phyloP scores from a whole-genome alignment of 2,113 vertebrate genomes.

The Tragelaphus buxtoni region DNA sequence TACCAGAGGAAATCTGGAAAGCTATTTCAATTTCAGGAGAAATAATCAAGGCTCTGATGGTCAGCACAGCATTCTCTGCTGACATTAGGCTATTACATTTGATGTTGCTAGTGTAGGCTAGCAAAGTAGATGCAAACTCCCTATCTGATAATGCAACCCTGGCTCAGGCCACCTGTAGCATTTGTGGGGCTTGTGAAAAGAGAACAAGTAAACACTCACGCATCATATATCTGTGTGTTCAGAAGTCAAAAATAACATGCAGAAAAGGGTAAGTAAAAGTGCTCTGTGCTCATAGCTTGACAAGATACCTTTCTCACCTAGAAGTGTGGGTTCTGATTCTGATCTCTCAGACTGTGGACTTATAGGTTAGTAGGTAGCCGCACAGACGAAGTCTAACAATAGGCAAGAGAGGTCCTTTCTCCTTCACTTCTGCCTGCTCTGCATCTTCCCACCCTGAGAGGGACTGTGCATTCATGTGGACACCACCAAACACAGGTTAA shows the following conservation, averaged over 20 bases:
- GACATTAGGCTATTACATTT: background rate
- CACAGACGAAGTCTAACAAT: background rate
- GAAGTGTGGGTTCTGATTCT: background rate
- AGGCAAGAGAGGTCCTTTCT: background rate
- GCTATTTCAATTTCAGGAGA: background rate
- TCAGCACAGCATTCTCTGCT: background rate
- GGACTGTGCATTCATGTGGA: background rate
- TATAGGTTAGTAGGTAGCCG: background rate
- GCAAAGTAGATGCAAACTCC: background rate
- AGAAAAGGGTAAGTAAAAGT: background rate
- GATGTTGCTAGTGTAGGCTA: background rate
- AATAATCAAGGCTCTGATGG: background rate
- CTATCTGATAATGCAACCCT: background rate
- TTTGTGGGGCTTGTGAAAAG: background rate
- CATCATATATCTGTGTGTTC: background rate
- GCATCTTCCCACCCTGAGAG: background rate
- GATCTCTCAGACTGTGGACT: background rate
- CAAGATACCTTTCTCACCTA: background rate
- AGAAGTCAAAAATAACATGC: background rate
- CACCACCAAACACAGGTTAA: background rate
- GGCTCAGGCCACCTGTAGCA: background rate
- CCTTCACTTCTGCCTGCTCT: background rate
- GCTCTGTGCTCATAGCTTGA: background rate
- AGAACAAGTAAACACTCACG: background rate
- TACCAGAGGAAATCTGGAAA: background rate